Evolutionary conservation across 2,797 vertebrate genomes (phyloP), one percentile per base, ranked within the genome.

Genomic region (Fratercula arctica): DNA sequence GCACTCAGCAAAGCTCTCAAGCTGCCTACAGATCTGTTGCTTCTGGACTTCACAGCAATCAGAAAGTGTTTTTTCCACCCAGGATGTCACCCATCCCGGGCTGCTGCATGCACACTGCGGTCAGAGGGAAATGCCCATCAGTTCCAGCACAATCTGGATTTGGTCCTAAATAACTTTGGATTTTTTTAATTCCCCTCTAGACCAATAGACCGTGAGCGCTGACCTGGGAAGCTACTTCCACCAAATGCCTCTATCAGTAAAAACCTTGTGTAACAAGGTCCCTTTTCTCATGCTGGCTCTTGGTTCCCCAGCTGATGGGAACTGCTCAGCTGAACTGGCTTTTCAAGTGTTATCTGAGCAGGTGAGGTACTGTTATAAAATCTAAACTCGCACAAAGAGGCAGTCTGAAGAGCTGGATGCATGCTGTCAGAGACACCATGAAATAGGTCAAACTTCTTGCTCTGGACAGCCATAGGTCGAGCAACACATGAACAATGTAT

Each of bases 351-450:
- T 60, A 28, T 20, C 63, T 70, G 63, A 68, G 43, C 39, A 56
- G 41, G 41, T 92, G 50, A 31, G 25, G 60, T 41, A 33, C 26
- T 67, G 16, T 5, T 74, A 11, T 6, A 48, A 85, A 76, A 67
- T 11, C 35, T 45, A 43, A 68, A 5, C 13, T 82, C 33, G 6
- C 60, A 16, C 5, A 45, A 35, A 16, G 17, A 29, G 23, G 9
- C 3, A 37, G 7, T 10, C 23, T 61, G 46, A 29, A 9, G 43
- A 19, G 31, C 0, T 70, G 33, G 59, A 1, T 61, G 43, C 0
- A 0, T 59, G 48, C 3, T 86, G 3, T 13, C 25, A 53, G 66
- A 73, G 13, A 12, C 0, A 29, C 14, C 3, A 2, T 16, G 54
- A 51, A 78, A 5, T 24, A 31, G 61, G 4, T 11, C 26, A 85